Conservation (phyloP, 2,113 vertebrate genomes). For the Hylia prasina region DNA sequence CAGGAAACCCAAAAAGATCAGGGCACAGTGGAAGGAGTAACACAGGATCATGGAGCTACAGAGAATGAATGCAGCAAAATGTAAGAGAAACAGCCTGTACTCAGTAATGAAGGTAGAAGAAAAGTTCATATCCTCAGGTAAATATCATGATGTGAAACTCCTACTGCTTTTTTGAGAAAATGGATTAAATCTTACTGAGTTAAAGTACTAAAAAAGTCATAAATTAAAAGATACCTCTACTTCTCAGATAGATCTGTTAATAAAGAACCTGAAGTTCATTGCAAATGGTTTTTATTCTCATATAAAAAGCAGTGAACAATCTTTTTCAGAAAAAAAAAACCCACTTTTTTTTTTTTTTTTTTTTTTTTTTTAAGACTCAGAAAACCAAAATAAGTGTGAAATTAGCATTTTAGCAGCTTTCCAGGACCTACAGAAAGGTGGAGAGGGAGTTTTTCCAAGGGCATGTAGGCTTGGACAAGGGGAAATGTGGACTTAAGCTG, state of each 20-base stretch:
- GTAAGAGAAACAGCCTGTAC: neutral
- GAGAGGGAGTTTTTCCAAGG: neutral
- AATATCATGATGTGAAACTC: neutral
- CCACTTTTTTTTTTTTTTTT: neutral
- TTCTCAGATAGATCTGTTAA: neutral
- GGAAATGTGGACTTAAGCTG: neutral
- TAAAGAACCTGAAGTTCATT: neutral
- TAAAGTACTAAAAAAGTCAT: neutral
- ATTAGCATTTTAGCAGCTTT: neutral
- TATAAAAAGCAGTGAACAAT: neutral
- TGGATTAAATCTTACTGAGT: neutral
- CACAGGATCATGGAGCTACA: neutral
- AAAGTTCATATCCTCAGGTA: neutral
- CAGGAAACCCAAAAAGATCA: neutral
- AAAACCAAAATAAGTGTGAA: neutral
- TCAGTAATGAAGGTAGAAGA: neutral
- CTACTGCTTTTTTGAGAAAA: neutral
- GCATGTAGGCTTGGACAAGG: too few relatives aligned
- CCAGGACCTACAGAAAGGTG: neutral
- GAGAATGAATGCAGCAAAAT: neutral
- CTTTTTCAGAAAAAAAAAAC: neutral
- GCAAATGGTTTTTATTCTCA: neutral
- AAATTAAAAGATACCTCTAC: neutral
- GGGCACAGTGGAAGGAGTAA: rapidly evolving
- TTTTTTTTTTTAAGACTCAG: neutral